A percentile compares a stretch with the other conserved stretches of the same genome.
Conservation (phyloP, 37 sponge, comb jelly and placozoan species). For the Agelas oroides region DNA sequence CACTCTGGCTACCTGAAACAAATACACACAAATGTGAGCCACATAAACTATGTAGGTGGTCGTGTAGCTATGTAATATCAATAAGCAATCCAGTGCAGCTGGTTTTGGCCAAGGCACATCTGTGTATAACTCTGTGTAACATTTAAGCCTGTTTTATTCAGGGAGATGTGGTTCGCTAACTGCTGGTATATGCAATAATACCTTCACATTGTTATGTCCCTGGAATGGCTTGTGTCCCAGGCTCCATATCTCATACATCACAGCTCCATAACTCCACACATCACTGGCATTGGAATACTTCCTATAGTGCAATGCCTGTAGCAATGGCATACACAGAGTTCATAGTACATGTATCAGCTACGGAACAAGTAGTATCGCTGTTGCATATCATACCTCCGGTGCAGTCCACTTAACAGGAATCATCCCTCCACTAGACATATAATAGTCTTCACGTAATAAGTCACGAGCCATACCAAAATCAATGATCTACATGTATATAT, state of each 20-base stretch:
- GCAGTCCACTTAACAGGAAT: conserved; percentile 39
- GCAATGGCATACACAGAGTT: no score
- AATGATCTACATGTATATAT: conserved; percentile 16
- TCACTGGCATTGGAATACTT: conserved; percentile 30
- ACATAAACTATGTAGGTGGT: no score
- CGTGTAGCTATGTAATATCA: no score
- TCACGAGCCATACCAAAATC: conserved; percentile 63
- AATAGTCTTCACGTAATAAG: conserved; percentile 6
- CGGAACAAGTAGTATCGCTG: no score
- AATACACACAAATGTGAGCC: no score
- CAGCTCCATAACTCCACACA: conserved; percentile 39
- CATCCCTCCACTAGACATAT: conserved; percentile 30
- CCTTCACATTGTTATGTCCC: conserved; percentile 6
- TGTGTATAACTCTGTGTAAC: no score
- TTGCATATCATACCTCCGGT: conserved; percentile 16
- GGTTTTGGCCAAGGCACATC: no score
- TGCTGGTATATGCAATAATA: no score
- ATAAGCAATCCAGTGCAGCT: no score
- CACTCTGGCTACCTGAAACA: conserved; percentile 11
- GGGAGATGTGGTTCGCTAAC: no score
- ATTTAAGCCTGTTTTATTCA: no score
- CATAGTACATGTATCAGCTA: no score
- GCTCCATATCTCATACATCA: conserved; percentile 45
- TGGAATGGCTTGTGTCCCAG: conserved; percentile 41
- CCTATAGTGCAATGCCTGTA: conserved; percentile 16